Percentiles rank a stretch among this genome's conserved stretches.
These are phyloP conservation scores for Laspeyria flexula DNA, from an alignment of 2,888 invertebrate species.

Conservation along the genomic window DNA sequence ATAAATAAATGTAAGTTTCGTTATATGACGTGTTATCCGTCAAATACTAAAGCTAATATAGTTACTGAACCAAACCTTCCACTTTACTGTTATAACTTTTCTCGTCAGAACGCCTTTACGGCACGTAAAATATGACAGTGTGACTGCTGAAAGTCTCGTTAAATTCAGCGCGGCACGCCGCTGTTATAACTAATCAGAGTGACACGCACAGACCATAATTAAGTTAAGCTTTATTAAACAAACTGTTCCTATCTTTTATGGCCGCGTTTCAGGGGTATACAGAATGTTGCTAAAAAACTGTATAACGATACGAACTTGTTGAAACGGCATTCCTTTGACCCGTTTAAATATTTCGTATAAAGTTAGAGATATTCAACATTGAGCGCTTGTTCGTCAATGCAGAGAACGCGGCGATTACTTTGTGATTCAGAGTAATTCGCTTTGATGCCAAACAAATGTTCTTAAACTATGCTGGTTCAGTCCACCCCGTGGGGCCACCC, in stretches of 20 bases:
- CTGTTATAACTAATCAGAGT: not conserved
- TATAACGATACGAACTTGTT: too few relatives aligned
- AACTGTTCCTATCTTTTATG: not conserved
- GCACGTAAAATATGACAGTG: not conserved
- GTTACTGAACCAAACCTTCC: not conserved
- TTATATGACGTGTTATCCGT: too few relatives aligned
- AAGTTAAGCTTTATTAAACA: not conserved
- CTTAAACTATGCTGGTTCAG: slow-evolving; percentile 12
- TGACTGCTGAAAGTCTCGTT: not conserved
- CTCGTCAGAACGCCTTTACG: not conserved
- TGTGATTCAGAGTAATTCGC: slow-evolving; percentile 6
- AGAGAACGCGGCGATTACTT: slow-evolving; percentile 1
- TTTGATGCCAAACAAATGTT: slow-evolving; percentile 14
- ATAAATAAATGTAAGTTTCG: too few relatives aligned
- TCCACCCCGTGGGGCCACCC: not conserved
- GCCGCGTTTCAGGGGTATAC: not conserved
- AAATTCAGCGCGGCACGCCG: not conserved
- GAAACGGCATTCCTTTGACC: slow-evolving; percentile 19
- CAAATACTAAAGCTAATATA: not conserved
- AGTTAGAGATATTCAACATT: slow-evolving; percentile 32
- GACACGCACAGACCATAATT: not conserved
- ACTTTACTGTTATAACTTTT: not conserved
- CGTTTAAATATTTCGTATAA: slow-evolving; percentile 23
- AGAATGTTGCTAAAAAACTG: too few relatives aligned
- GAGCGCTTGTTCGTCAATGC: slow-evolving; percentile 7